Conservation (phyloP, 2,888 invertebrate genomes). For the Chironomus tentans region DNA sequence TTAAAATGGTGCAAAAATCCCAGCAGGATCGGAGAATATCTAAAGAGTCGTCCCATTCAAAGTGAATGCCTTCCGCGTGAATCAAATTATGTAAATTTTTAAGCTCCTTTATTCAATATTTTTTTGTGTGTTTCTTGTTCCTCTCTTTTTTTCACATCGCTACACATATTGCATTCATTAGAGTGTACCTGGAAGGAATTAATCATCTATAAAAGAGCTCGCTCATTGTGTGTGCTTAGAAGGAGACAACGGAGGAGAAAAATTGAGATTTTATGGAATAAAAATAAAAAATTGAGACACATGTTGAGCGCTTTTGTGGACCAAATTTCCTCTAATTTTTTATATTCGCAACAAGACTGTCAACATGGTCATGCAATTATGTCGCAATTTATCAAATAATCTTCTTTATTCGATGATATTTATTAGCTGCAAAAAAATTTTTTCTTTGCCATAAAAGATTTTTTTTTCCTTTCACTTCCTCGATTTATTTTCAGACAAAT, state of each 20-base stretch:
- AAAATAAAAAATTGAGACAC: not conserved
- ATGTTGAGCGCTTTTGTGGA: constrained; percentile 1
- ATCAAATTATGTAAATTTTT: constrained; percentile 18
- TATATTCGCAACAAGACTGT: constrained; percentile 24
- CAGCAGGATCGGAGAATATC: not conserved
- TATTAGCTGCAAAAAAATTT: not conserved
- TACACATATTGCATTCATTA: not conserved
- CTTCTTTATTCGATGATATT: not conserved
- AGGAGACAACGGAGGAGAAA: not conserved
- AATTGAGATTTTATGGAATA: not conserved
- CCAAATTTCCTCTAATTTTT: constrained; percentile 11
- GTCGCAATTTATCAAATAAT: not conserved
- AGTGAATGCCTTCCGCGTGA: not conserved
- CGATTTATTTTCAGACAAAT: not conserved
- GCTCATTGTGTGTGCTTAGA: not conserved
- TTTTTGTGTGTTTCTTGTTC: not conserved
- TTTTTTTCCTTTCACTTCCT: not conserved
- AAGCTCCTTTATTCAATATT: not conserved
- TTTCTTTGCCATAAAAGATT: not conserved
- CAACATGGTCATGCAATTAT: not conserved
- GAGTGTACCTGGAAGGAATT: constrained; percentile 25
- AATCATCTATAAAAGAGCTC: constrained; percentile 1
- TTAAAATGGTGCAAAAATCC: constrained; percentile 1
- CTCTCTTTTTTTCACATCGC: not conserved
- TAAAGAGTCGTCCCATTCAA: not conserved